Conservation (phyloP, 2,797 vertebrate genomes). For the Rhabdophis nuchalis region DNA sequence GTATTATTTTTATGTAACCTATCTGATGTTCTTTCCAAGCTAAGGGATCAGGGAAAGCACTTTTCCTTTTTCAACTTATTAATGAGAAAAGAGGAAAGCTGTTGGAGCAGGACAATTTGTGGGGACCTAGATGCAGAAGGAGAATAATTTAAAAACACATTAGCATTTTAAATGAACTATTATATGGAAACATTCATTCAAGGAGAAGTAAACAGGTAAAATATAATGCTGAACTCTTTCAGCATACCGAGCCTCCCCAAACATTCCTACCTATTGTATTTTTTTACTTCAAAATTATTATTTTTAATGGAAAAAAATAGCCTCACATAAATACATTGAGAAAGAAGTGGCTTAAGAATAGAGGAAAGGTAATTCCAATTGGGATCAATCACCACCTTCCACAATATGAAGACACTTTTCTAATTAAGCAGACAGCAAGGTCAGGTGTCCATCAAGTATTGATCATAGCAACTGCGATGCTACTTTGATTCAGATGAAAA, state of each 20-base stretch:
- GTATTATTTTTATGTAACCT: not conserved
- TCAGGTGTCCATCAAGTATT: not conserved
- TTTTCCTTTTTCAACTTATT: not conserved
- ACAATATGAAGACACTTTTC: not conserved
- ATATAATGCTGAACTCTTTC: not conserved
- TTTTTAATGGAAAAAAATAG: not conserved
- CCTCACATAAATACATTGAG: not conserved
- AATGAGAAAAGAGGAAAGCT: not conserved
- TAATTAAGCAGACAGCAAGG: not conserved
- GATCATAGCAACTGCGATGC: not conserved
- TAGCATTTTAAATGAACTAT: not conserved
- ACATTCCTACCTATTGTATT: not conserved
- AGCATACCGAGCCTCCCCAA: not conserved
- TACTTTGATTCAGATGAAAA: not conserved
- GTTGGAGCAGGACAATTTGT: not conserved
- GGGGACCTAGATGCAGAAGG: not conserved
- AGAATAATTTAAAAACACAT: not conserved
- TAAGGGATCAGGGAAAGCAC: not conserved
- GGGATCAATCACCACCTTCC: not conserved
- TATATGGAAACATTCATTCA: not conserved
- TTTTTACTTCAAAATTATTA: not conserved
- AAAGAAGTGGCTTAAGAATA: not conserved
- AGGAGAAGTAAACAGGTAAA: not conserved
- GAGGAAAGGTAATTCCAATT: not conserved
- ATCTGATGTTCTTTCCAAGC: not conserved